Conservation (phyloP, 2,888 invertebrate genomes). For the Poecilobothrus nobilitatus region DNA sequence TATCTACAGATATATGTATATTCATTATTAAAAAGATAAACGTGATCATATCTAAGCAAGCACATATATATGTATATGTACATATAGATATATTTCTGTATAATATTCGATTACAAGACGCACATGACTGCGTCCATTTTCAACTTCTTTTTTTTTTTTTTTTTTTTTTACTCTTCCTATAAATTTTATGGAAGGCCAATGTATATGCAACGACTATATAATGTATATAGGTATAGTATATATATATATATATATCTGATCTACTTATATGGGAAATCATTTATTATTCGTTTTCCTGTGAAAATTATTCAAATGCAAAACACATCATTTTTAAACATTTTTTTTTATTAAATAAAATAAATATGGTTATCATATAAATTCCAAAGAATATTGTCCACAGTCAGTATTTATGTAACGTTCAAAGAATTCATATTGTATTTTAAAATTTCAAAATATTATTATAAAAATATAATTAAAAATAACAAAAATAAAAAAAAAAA, state of each 20-base stretch:
- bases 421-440: too few relatives aligned
- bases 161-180: too few relatives aligned
- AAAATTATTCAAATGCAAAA: not conserved
- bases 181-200: not conserved
- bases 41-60: too few relatives aligned
- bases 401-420: too few relatives aligned
- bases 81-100: not conserved
- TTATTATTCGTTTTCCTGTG: not conserved
- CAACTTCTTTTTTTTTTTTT: not conserved
- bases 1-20: too few relatives aligned
- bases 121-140: not conserved
- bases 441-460: too few relatives aligned
- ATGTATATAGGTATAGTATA: not conserved
- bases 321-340: not conserved
- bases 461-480: too few relatives aligned
- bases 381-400: not conserved
- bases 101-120: not conserved
- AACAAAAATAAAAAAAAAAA: too few relatives aligned
- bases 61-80: too few relatives aligned
- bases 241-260: not conserved
- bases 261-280: not conserved
- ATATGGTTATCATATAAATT: not conserved
- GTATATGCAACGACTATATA: not conserved
- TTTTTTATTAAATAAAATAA: not conserved
- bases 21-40: too few relatives aligned